Evolutionary conservation across 2,888 invertebrate genomes (phyloP), one percentile per base, ranked within the genome.

Genomic region (Thalpophila matura): DNA sequence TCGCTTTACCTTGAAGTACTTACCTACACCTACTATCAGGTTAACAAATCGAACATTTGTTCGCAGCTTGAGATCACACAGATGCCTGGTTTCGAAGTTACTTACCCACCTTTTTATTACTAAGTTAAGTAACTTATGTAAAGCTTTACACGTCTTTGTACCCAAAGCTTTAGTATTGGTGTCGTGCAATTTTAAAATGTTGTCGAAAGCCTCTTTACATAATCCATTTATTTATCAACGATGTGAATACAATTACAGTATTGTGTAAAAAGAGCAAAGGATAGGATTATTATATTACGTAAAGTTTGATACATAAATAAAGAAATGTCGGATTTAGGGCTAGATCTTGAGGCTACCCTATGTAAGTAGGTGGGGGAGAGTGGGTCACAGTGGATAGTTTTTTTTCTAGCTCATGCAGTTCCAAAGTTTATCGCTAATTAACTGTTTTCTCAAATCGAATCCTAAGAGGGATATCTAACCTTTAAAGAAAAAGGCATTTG

Each of bases 51-150:
- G 29, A 27, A 31, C 27, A 49, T 37, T 60, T 49, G 27, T 49
- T 50, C 9, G 14, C 14, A 12, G 6, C 62, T 65, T 70, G 70
- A 43, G 62, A 70, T 22, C 24, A 2, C 42, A 61, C 65, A 68
- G 59, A 29, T n/a, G 61, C n/a, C 37, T 33, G 43, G 27, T 45
- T 59, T 37, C 27, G 6, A 47, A 63, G 33, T 47, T 43, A 43
- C 50, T 54, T 51, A 58, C 55, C 42, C n/a, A n/a, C n/a, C n/a
- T n/a, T n/a, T n/a, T n/a, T n/a, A n/a, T 55, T 38, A 38, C 54
- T 37, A 46, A 31, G 62, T 67, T n/a, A 74, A 71, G 63, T 54
- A 4, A 46, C 70, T 74, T 74, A 69, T 33, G 56, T 42, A 69
- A 66, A 74, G 62, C 61, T 70, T 74, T 49, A 56, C 45, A 35